phyloP scores from a whole-genome alignment of 1,140 invertebrate genomes.

The Calosoma granatense region DNA sequence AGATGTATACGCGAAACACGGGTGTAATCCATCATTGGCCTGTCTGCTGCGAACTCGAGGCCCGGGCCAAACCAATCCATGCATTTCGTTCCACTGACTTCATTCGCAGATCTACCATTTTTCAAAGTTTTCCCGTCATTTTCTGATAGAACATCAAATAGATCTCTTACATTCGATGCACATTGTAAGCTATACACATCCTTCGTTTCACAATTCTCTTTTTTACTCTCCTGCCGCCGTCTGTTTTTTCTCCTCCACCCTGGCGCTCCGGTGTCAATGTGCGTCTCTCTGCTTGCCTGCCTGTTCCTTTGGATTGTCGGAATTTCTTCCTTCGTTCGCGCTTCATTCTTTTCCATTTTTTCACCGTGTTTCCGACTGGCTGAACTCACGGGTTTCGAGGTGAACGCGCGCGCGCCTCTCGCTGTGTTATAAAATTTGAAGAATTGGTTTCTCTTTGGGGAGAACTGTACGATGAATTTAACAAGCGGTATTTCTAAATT shows the following conservation, averaged over 20 bases:
- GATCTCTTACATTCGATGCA: neutral
- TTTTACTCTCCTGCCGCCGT: too few relatives aligned
- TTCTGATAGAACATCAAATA: too few relatives aligned
- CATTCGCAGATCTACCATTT: neutral
- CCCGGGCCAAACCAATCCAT: neutral
- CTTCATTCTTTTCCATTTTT: neutral
- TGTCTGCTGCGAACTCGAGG: neutral
- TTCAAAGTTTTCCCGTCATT: neutral
- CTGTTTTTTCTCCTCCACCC: too few relatives aligned
- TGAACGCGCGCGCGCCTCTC: neutral
- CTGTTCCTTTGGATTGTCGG: neutral
- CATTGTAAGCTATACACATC: too few relatives aligned
- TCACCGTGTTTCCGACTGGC: neutral
- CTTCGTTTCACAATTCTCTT: too few relatives aligned
- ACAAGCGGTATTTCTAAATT: too few relatives aligned
- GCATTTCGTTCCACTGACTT: neutral
- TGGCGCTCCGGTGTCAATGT: too few relatives aligned
- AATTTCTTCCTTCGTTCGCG: neutral
- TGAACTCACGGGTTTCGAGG: neutral
- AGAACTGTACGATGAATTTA: too few relatives aligned
- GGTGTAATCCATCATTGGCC: neutral
- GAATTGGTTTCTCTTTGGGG: too few relatives aligned
- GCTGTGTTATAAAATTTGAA: too few relatives aligned
- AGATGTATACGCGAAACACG: too few relatives aligned
- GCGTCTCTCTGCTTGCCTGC: too few relatives aligned